Conservation (phyloP, 2,797 vertebrate genomes). For the Jordanella pulchra region DNA sequence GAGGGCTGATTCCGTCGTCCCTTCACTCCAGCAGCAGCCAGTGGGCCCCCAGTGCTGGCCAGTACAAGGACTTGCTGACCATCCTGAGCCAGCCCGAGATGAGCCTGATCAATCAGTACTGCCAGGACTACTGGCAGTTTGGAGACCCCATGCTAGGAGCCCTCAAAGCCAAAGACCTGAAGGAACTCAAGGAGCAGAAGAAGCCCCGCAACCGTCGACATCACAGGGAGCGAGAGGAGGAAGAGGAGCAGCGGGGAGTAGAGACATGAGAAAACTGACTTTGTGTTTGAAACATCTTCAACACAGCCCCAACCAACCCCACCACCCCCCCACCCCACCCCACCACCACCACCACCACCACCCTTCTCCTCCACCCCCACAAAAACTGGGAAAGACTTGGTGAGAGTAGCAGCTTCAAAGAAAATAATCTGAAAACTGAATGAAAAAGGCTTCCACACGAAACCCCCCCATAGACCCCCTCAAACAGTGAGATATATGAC, state of each 20-base stretch:
- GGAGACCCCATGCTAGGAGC: conserved; percentile 83
- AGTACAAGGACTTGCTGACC: conserved; percentile 94
- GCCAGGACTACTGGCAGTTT: conserved; percentile 96
- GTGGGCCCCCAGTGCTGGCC: conserved; percentile 80
- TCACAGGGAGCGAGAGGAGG: conserved; percentile 82
- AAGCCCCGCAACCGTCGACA: conserved; percentile 95
- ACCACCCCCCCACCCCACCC: background rate
- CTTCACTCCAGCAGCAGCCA: conserved; percentile 72
- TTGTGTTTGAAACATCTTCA: conserved; percentile 47
- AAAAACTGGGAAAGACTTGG: conserved; percentile 75
- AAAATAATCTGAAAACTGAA: conserved; percentile 59
- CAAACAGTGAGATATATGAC: conserved; percentile 79
- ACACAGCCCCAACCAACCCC: conserved; percentile 5
- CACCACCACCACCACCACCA: conserved; percentile 28
- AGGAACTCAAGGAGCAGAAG: conserved; percentile 94
- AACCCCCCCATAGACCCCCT: conserved; percentile 61
- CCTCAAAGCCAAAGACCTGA: conserved; percentile 84
- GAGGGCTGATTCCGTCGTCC: conserved; percentile 65
- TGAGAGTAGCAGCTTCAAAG: conserved; percentile 61
- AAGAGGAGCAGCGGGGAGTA: conserved; percentile 73
- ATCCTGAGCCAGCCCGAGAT: conserved; percentile 95
- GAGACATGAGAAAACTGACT: conserved; percentile 86
- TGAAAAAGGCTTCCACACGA: conserved; percentile 57
- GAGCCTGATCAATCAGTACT: conserved; percentile 98
- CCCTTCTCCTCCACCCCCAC: conserved; percentile 22